These are phyloP conservation scores for Melieria omissa DNA, from an alignment of 2,888 invertebrate genomes.

Conservation along the genomic window DNA sequence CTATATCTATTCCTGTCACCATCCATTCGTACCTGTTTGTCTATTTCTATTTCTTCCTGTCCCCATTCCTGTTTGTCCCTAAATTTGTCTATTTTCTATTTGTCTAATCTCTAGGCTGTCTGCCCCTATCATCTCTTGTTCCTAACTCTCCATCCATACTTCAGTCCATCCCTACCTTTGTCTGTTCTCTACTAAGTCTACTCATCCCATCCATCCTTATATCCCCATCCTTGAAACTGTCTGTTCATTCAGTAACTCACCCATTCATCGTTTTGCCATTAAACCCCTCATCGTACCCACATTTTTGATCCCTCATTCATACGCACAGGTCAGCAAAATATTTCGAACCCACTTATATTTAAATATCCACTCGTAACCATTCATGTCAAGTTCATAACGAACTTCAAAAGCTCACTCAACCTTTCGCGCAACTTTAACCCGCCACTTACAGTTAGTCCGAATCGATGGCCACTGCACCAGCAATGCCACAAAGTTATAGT, in stretches of 20 bases:
- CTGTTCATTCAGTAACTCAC: not conserved
- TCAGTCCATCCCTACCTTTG: not conserved
- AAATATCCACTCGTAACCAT: too few species aligned
- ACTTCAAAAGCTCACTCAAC: too few species aligned
- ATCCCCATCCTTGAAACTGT: not conserved
- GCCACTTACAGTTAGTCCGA: too few species aligned
- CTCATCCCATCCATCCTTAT: not conserved
- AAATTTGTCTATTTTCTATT: not conserved
- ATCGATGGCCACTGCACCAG: too few species aligned
- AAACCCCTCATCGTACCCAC: too few species aligned
- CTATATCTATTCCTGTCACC: not conserved
- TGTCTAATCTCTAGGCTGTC: not conserved
- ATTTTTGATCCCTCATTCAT: too few species aligned
- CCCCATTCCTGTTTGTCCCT: not conserved
- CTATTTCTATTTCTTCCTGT: not conserved
- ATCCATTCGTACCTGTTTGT: not conserved
- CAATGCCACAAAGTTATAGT: too few species aligned
- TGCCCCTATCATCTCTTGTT: not conserved
- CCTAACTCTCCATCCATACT: not conserved
- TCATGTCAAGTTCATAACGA: too few species aligned
- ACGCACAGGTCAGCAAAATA: too few species aligned
- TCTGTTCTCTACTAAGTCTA: not conserved
- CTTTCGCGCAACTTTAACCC: too few species aligned
- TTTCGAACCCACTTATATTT: too few species aligned
- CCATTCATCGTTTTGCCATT: not conserved